A percentile compares a stretch with the other conserved stretches of the same genome.
Evolutionary conservation across 2,113 vertebrate genomes (phyloP).

Genomic region (Nothoprocta pentlandii): DNA sequence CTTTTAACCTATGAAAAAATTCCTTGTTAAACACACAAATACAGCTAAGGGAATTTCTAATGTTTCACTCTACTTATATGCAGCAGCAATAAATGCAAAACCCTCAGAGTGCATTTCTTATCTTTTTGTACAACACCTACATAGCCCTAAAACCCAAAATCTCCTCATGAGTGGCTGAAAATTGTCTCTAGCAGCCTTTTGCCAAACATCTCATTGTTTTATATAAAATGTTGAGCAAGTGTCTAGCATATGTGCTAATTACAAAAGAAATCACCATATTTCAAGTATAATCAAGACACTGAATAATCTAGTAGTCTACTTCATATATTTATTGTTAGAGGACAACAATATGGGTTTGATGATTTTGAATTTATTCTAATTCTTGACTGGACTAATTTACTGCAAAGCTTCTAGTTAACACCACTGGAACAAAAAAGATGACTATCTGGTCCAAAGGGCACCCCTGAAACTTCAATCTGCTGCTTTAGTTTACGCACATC

Average conservation of each 20-base stretch:
- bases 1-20: neutral
- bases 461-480: neutral
- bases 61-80: rapidly evolving
- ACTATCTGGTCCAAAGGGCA: neutral
- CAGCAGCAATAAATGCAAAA: neutral
- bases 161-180: neutral
- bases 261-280: neutral
- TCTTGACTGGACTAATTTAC: neutral
- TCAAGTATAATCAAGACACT: neutral
- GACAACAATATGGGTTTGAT: neutral
- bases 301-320: neutral
- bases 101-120: neutral
- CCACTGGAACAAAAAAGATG: neutral
- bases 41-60: too few species aligned
- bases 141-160: neutral
- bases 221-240: neutral
- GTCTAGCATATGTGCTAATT: neutral
- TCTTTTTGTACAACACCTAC: neutral
- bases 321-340: neutral
- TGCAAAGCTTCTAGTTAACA: neutral
- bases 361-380: neutral
- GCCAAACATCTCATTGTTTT: neutral
- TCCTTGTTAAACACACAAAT: neutral
- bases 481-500: neutral
- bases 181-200: neutral